phyloP scores from a whole-genome alignment of 2,797 vertebrate species.

The Champsocephalus esox region DNA sequence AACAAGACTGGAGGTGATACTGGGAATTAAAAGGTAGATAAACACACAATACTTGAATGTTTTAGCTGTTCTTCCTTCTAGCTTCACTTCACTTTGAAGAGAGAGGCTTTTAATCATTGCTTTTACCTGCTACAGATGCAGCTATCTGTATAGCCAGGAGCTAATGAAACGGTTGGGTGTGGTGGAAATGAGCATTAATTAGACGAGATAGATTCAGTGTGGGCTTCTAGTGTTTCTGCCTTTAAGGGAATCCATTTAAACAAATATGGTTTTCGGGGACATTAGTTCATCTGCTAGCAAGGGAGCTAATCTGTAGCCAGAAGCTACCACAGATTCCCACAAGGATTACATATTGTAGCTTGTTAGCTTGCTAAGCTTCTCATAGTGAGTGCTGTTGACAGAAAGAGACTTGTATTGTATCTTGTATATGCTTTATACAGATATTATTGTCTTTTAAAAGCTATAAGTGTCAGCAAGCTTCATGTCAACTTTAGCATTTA shows the following conservation, averaged over 20 bases:
- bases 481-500: neutral
- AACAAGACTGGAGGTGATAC: neutral
- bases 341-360: conserved; percentile 43
- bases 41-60: neutral
- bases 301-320: conserved; percentile 52
- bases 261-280: conserved; percentile 24
- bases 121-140: conserved; percentile 15
- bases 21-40: conserved; percentile 2
- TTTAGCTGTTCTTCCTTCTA: neutral
- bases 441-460: neutral
- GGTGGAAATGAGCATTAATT: neutral
- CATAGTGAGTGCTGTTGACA: neutral
- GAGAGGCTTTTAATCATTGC: neutral
- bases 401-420: no score
- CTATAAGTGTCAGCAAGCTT: neutral
- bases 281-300: conserved; percentile 30
- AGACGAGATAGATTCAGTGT: neutral
- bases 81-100: conserved; percentile 2
- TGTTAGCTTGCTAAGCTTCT: conserved; percentile 24
- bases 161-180: conserved; percentile 5
- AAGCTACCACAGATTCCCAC: conserved; percentile 43
- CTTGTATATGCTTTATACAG: no score
- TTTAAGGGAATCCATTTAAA: conserved; percentile 22
- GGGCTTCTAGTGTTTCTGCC: neutral
- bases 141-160: conserved; percentile 36